Evolutionary conservation across 2,113 vertebrate genomes (phyloP).

Genomic region (Amblyopsis rosae): DNA sequence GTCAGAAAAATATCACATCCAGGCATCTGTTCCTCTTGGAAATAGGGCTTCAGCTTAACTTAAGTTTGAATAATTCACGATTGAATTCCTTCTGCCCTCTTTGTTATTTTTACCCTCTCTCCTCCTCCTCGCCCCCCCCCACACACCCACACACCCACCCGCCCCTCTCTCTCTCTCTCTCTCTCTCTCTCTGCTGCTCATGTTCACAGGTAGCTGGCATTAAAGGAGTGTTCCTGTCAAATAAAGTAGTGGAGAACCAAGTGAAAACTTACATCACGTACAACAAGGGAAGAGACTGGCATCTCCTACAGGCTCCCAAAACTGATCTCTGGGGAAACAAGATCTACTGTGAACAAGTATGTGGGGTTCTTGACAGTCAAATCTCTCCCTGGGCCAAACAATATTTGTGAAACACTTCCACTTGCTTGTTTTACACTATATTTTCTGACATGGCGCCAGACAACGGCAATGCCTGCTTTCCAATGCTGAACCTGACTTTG

Average conservation of each 20-base stretch:
- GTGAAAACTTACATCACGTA: constrained; percentile 97
- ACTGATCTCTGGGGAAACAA: constrained; percentile 86
- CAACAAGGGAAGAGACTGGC: constrained; percentile 96
- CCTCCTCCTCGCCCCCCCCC: background rate
- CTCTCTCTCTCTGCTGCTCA: constrained; percentile 71
- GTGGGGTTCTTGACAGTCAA: constrained; percentile 54
- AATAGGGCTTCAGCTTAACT: constrained; percentile 64
- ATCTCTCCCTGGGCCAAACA: background rate
- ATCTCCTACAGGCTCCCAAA: constrained; percentile 86
- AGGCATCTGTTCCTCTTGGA: constrained; percentile 49
- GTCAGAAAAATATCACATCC: constrained; percentile 66
- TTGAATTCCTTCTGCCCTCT: constrained; percentile 29
- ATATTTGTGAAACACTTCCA: too few species aligned
- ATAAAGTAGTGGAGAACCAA: constrained; percentile 95
- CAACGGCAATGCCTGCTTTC: too few species aligned
- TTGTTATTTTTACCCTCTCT: constrained; percentile 22
- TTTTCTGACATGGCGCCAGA: too few species aligned
- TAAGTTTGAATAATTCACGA: constrained; percentile 68
- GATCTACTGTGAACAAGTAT: constrained; percentile 87
- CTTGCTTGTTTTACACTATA: too few species aligned
- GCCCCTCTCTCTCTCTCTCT: constrained; percentile 7
- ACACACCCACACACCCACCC: background rate
- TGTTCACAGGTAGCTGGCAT: constrained; percentile 96
- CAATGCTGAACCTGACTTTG: too few species aligned
- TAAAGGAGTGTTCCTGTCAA: constrained; percentile 98